Conservation (phyloP, 2,113 vertebrate species). For the Abramis brama region DNA sequence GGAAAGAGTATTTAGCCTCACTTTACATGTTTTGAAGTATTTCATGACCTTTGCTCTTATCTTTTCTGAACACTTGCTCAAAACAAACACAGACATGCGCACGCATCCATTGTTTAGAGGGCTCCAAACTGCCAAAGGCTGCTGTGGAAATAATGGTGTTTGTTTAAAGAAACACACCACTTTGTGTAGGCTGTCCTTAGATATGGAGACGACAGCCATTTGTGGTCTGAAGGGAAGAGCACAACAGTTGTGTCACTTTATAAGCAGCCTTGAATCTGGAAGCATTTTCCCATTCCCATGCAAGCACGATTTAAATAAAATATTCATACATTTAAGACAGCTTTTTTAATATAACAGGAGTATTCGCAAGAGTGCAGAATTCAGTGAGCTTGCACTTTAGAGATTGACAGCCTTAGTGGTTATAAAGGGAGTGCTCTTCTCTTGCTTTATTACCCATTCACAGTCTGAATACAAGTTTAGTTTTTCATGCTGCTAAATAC, state of each 20-base stretch:
- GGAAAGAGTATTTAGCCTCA: background rate
- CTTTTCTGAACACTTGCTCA: background rate
- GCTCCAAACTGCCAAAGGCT: background rate
- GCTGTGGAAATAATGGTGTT: conserved; percentile 26
- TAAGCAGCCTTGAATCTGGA: background rate
- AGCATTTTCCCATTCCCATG: background rate
- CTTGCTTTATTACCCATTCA: too few species aligned
- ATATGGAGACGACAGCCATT: background rate
- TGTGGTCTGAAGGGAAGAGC: background rate
- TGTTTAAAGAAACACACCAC: conserved; percentile 13
- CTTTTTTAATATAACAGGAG: too few species aligned
- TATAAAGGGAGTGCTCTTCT: too few species aligned
- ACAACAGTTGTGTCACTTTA: background rate
- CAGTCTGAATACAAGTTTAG: too few species aligned
- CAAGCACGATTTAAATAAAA: too few species aligned
- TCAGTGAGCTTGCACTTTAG: too few species aligned
- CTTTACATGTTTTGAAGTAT: background rate
- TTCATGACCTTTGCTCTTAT: conserved; percentile 10
- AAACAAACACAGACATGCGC: background rate
- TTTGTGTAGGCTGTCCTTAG: conserved; percentile 3
- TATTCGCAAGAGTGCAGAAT: too few species aligned
- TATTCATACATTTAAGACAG: too few species aligned
- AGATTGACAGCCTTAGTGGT: too few species aligned
- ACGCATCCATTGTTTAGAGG: conserved; percentile 31
- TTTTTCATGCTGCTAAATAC: too few species aligned